These are phyloP conservation scores for Rhagonycha lutea DNA, from an alignment of 2,888 invertebrate species.

Conservation along the genomic window DNA sequence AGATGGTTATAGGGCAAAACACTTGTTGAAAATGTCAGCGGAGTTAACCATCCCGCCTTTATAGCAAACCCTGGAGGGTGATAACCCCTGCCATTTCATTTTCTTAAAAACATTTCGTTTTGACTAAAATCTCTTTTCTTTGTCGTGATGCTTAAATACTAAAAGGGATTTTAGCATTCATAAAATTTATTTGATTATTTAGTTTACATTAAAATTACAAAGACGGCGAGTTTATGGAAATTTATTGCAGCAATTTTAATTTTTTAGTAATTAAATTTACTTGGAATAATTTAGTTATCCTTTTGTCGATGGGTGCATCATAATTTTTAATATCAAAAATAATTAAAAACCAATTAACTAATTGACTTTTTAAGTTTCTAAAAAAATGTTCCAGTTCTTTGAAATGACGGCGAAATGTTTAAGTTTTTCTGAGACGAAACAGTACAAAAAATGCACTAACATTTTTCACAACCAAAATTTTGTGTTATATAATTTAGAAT, in stretches of 20 bases:
- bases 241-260: not conserved
- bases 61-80: constrained; percentile 19
- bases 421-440: not conserved
- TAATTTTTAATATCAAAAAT: not conserved
- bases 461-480: too few species aligned
- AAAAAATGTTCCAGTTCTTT: not conserved
- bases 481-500: too few species aligned
- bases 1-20: constrained; percentile 10
- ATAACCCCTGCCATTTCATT: constrained; percentile 20
- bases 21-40: constrained; percentile 22
- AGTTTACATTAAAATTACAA: not conserved
- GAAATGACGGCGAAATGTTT: not conserved
- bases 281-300: not conserved
- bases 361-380: not conserved
- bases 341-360: not conserved
- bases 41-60: constrained; percentile 19
- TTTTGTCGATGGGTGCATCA: not conserved
- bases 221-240: not conserved
- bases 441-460: too few species aligned
- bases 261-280: not conserved
- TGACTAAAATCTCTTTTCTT: constrained; percentile 5
- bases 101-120: constrained; percentile 11
- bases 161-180: constrained; percentile 4
- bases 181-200: not conserved
- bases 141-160: constrained; percentile 6